Percentiles rank a stretch among this genome's conserved stretches.
Evolutionary conservation across 2,113 vertebrate genomes (phyloP).

Genomic region (Callospermophilus lateralis): DNA sequence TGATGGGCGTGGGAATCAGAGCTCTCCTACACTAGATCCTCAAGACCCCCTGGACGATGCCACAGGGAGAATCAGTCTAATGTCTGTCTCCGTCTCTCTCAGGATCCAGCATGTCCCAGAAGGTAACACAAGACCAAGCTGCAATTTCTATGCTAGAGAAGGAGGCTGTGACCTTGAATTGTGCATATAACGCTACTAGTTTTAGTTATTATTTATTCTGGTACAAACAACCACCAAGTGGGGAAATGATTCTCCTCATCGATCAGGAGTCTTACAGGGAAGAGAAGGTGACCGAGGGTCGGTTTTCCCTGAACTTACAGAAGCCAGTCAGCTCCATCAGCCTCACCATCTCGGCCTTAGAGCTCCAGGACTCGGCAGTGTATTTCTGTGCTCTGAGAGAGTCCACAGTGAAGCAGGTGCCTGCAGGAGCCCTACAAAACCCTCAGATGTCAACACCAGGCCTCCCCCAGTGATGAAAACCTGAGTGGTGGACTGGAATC

Average conservation of each 20-base stretch:
- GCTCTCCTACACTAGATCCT: neutral
- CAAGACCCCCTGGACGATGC: neutral
- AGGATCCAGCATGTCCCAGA: neutral
- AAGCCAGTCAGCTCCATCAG: neutral
- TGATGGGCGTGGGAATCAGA: neutral
- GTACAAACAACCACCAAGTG: conserved; percentile 43
- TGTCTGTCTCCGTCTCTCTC: neutral
- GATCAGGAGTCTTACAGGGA: neutral
- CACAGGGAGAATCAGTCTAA: neutral
- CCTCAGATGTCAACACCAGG: neutral
- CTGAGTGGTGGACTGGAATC: neutral
- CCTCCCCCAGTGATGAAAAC: neutral
- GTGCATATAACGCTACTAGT: neutral
- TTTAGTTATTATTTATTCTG: neutral
- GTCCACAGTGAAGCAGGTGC: neutral
- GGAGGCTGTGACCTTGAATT: neutral
- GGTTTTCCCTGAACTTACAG: conserved; percentile 35
- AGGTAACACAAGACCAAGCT: neutral
- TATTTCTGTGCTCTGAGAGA: conserved; percentile 57
- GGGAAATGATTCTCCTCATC: conserved; percentile 22
- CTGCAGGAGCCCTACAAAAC: neutral
- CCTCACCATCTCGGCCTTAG: neutral
- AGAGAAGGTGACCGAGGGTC: neutral
- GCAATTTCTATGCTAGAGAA: neutral
- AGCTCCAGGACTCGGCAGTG: neutral